Evolutionary conservation across 2,888 invertebrate genomes (phyloP), one percentile per base, ranked within the genome.

Genomic region (Habrosyne pyritoides): DNA sequence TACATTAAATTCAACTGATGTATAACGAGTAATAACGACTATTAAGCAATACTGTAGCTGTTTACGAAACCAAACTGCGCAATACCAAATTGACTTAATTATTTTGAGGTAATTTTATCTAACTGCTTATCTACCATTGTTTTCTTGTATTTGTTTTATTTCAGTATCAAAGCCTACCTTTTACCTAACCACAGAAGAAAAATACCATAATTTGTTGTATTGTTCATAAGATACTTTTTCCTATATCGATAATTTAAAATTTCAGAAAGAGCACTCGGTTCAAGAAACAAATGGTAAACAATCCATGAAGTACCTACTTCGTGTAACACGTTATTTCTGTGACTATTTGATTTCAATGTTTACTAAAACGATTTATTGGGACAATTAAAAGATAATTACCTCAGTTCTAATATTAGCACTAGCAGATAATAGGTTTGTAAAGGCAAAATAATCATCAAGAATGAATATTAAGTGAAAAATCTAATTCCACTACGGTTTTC

Each of bases 401-500:
- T 36, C 36, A 6, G 12, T 36, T 14, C 14, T 36, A 14, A 36
- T 36, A 36, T 36, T 36, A 36, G 14, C 36, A 36, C n/a, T 36
- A 12, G 36, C 12, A 36, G 14, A 36, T 14, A 14, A 18, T 18
- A 8, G n/a, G n/a, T n/a, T 42, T 18, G 18, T 18, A 8, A 18
- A 53, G 53, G 55, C 46, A 53, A 53, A 10, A 51, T 47, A 28
- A 10, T 12, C 50, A 50, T 46, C 21, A 42, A 47, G 53, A 63
- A 52, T 63, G 57, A 71, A 65, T 58, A 64, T 83, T 81, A 78
- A 76, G 77, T 80, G 77, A 75, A 77, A 66, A 69, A 69, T 75
- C 66, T 80, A 73, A 81, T 81, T 76, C 78, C 65, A 70, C 67
- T 75, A 72, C 77, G 81, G 87, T 86, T 88, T 83, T 82, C 81